Evolutionary conservation across 1,140 invertebrate species (phyloP), one percentile per base, ranked within the genome.

Genomic region (Tachypleus tridentatus): DNA sequence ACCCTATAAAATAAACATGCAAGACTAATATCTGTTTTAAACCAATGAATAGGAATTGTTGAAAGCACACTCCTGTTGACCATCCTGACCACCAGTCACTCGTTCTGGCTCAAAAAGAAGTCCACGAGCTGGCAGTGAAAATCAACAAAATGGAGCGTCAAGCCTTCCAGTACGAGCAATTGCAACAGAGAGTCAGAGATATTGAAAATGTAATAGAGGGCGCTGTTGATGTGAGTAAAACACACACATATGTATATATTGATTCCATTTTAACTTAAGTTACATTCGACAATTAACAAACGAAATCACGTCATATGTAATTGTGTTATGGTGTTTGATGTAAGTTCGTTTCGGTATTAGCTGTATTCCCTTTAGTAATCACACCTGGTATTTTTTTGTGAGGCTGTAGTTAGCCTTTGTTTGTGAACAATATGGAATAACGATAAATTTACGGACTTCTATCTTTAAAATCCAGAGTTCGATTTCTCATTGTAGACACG

Each of bases 101-200:
- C 1, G 77, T 87, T 63, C 84, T 91, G 63, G 94, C 93, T 2
- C 87, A 94, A 69, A 87, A 87, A 71, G 86, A 92, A 72, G 87
- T 98, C 48, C 93, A 97, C 73, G 88, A 95, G 66, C 82, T 98
- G 61, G 85, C 96, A 8, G 83, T 95, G 49, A 87, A 89, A 73
- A 95, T 98, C 66, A 96, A 97, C 76, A 91, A 88, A 68, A 92
- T 91, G 49, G 88, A 82, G 75, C 66, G 79, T 76, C 74, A 81
- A 71, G 72, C 77, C 54, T 74, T 90, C 62, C 88, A 88, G 73
- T 80, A 87, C 72, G 91, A 93, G 68, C 88, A 92, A 71, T 86
- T 62, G 71, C 47, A 65, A 7, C 67, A 70, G 49, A 70, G 68
- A 51, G n/a, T 72, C 4, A 67, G 61, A 58, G 71, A 72, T 52